Percentiles rank a stretch among this genome's conserved stretches.
phyloP scores from a whole-genome alignment of 2,888 invertebrate genomes.

The Odontocerum albicorne region DNA sequence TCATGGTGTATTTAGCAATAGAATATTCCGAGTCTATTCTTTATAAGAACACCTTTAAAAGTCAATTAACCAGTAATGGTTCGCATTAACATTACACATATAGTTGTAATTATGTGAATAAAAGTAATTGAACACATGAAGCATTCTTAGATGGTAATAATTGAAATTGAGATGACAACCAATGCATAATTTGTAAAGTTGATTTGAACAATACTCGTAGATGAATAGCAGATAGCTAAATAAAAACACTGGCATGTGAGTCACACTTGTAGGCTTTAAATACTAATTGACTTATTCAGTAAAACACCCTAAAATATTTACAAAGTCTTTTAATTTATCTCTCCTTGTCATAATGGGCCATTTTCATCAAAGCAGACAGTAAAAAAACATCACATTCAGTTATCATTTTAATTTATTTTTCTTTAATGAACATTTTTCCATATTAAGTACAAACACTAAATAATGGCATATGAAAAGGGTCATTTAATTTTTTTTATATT shows the following conservation, averaged over 20 bases:
- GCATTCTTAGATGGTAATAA: conserved; percentile 23
- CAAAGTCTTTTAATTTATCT: conserved; percentile 22
- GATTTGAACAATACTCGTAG: conserved; percentile 9
- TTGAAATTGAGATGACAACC: conserved; percentile 18
- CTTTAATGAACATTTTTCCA: too few species aligned
- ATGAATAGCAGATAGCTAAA: conserved; percentile 21
- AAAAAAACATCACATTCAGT: too few species aligned
- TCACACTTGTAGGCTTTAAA: conserved; percentile 30
- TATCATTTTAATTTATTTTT: neutral
- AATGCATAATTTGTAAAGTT: conserved; percentile 18
- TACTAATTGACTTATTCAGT: conserved; percentile 19
- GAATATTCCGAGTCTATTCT: conserved; percentile 18
- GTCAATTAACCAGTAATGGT: conserved; percentile 18
- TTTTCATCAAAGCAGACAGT: too few species aligned
- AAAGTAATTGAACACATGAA: conserved; percentile 27
- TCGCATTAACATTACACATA: conserved; percentile 11
- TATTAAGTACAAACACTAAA: too few species aligned
- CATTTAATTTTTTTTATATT: too few species aligned
- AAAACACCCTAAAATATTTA: conserved; percentile 24
- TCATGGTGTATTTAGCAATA: conserved; percentile 24
- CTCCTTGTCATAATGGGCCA: conserved; percentile 21
- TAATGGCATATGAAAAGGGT: too few species aligned
- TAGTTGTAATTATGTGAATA: conserved; percentile 1
- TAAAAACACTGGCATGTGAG: conserved; percentile 12
- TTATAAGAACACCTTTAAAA: conserved; percentile 24